Evolutionary conservation across 2,888 invertebrate species (phyloP), one percentile per base, ranked within the genome.

Genomic region (Drosophila vallismaia): DNA sequence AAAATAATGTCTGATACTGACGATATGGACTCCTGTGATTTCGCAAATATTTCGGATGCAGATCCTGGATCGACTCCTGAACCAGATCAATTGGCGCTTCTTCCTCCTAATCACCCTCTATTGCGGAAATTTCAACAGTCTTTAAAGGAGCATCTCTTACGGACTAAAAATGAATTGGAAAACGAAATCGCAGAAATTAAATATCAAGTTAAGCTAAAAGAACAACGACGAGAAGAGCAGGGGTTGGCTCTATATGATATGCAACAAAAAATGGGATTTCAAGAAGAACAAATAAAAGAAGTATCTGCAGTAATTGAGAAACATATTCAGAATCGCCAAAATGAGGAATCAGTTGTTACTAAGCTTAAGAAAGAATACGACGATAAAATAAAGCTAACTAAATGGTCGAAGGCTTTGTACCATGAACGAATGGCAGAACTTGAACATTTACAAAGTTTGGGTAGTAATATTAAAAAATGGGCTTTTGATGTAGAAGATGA

Each of bases 91-190:
- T 66, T 88, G 62, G 79, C 79, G 0, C 72, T 89, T 4, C 71
- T 96, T 71, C 94, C 95, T 67, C 93, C 96, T 0, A 93, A 95
- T 56, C 96, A 96, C 90, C 95, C 95, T 0, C 92, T 96, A 50
- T 94, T 96, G 93, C 93, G 93, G 78, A 93, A 93, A 78, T 96
- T 96, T 91, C 96, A 96, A 92, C 92, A 93, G 70, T 94, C 95
- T 0, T 92, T 96, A 2, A 94, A 93, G 76, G 92, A 93, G 40
- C 95, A 95, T 89, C 92, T 96, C 0, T 84, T 93, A 48, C 93
- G 94, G 56, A 94, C 95, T 71, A 94, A 95, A 80, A 92, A 93
- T 19, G 93, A 94, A 57, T 92, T 96, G 0, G 93, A 93, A 46
- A 93, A 94, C 63, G 95, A 96, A 89, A 94, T 96, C 54, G 89